Conservation (phyloP, 2,113 vertebrate genomes). For the Loxodonta africana region DNA sequence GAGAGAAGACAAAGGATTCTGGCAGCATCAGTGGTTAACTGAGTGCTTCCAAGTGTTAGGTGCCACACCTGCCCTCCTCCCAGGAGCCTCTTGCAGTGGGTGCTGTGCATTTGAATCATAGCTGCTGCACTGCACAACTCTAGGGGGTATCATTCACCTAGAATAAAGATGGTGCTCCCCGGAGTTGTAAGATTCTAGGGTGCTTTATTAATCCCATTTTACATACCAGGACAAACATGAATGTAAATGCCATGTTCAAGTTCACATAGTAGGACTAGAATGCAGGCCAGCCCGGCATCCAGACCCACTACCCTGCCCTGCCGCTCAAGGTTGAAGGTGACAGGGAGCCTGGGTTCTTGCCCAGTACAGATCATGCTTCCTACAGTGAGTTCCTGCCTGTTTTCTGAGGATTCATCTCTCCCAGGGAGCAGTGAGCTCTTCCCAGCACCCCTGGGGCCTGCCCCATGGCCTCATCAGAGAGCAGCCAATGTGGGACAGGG, state of each 20-base stretch:
- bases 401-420: background rate
- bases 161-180: too few species aligned
- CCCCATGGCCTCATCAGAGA: background rate
- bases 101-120: background rate
- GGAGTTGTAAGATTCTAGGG: background rate
- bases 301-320: background rate
- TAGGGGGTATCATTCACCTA: rapidly evolving
- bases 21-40: background rate
- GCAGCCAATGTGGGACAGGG: background rate
- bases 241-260: background rate
- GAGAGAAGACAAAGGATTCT: background rate
- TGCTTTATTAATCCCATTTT: background rate
- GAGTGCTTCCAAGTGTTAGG: background rate
- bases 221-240: background rate
- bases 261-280: background rate
- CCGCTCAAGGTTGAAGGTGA: background rate
- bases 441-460: background rate
- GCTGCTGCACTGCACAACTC: rapidly evolving
- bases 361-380: background rate
- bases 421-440: background rate
- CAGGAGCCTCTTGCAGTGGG: background rate
- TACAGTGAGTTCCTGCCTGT: background rate
- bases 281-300: background rate
- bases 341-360: background rate
- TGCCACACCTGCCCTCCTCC: rapidly evolving